Conservation (phyloP, 1,140 invertebrate species). For the Drosophila ercepeae region DNA sequence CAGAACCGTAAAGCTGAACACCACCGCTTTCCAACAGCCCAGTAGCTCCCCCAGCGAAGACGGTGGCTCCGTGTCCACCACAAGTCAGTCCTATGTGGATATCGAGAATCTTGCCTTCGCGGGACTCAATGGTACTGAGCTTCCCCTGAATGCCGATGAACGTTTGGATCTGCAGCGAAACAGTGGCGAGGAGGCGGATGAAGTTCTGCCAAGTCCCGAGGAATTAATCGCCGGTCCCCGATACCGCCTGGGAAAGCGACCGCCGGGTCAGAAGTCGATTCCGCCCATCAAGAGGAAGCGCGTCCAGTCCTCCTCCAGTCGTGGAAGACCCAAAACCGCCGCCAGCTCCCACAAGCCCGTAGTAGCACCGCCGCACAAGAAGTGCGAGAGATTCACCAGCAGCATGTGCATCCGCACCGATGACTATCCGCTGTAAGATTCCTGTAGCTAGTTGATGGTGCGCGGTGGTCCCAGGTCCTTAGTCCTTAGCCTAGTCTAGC, state of each 20-base stretch:
- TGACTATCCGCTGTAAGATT: conserved; percentile 91
- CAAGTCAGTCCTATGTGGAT: conserved; percentile 53
- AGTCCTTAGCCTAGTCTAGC: conserved; percentile 4
- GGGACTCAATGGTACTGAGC: conserved; percentile 70
- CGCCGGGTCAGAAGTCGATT: conserved; percentile 40
- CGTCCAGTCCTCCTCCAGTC: conserved; percentile 25
- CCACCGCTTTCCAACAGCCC: conserved; percentile 65
- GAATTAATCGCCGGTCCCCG: conserved; percentile 76
- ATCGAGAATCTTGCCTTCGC: conserved; percentile 76
- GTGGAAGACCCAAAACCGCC: conserved; percentile 53
- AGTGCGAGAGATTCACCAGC: conserved; percentile 90
- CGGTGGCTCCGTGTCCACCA: background rate
- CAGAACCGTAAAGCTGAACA: conserved; percentile 68
- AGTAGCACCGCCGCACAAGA: conserved; percentile 46
- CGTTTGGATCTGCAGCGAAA: conserved; percentile 37
- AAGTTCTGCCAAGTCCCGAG: conserved; percentile 73
- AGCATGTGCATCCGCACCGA: conserved; percentile 89
- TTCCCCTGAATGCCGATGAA: conserved; percentile 44
- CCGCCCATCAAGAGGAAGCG: conserved; percentile 64
- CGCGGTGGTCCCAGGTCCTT: conserved; percentile 23
- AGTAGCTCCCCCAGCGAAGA: conserved; percentile 15
- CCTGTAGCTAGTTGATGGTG: conserved; percentile 35
- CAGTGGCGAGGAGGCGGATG: conserved; percentile 43
- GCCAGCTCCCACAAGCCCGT: conserved; percentile 63
- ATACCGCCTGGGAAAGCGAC: conserved; percentile 62